phyloP scores from a whole-genome alignment of 2,113 vertebrate genomes.

The Sapajus apella region DNA sequence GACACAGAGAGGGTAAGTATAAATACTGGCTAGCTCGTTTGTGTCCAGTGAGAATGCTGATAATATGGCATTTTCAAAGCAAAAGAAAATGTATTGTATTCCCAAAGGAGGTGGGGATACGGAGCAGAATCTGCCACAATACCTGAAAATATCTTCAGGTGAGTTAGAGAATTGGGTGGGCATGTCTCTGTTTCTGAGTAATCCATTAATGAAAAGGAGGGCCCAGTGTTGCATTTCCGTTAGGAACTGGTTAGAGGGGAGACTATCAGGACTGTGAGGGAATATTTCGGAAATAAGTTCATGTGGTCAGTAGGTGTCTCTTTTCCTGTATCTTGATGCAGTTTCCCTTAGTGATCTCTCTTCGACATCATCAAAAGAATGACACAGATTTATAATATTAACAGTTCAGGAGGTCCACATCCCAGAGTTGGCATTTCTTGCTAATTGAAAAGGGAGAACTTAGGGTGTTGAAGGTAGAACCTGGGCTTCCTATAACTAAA shows the following conservation, averaged over 20 bases:
- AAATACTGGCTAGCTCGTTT: background rate
- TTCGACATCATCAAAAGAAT: slow-evolving; percentile 13
- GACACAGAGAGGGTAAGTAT: background rate
- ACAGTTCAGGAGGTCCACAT: background rate
- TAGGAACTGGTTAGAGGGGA: background rate
- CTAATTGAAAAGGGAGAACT: background rate
- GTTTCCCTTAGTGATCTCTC: background rate
- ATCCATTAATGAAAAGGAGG: background rate
- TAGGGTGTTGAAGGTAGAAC: background rate
- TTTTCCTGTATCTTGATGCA: background rate
- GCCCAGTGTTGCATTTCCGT: background rate
- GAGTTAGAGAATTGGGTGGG: background rate
- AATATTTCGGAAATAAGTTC: background rate
- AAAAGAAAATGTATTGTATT: background rate
- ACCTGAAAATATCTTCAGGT: background rate
- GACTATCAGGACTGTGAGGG: background rate
- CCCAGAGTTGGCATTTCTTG: background rate
- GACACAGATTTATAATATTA: background rate
- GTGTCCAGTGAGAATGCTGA: background rate
- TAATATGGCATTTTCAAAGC: background rate
- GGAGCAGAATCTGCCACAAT: background rate
- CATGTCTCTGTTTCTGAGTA: background rate
- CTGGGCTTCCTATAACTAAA: background rate
- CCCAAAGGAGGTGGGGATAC: background rate
- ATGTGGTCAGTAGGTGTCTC: background rate